A percentile compares a stretch with the other conserved stretches of the same genome.
Conservation (phyloP, 2,888 invertebrate genomes). For the Lasioglossum leucozonium region DNA sequence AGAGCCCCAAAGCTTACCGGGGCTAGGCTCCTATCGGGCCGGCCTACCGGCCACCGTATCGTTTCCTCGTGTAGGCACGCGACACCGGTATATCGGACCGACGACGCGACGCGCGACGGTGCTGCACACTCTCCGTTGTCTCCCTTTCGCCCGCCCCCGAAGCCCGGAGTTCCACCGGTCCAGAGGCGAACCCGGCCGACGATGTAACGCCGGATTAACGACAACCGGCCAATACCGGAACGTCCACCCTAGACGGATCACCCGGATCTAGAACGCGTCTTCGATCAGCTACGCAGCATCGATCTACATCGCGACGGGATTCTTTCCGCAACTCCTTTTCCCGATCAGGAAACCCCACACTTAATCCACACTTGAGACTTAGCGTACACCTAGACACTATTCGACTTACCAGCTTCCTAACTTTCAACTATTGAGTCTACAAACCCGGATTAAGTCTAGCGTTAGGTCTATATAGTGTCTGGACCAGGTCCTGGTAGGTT, state of each 20-base stretch:
- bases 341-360: neutral
- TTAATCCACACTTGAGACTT: neutral
- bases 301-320: slow-evolving; percentile 9
- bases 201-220: slow-evolving; percentile 72
- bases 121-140: slow-evolving; percentile 26
- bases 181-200: slow-evolving; percentile 36
- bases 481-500: neutral
- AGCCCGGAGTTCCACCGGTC: neutral
- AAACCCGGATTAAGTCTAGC: neutral
- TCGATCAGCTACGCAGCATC: slow-evolving; percentile 38
- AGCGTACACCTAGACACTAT: neutral
- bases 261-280: slow-evolving; percentile 52
- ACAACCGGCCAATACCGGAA: slow-evolving; percentile 48
- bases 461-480: neutral
- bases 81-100: slow-evolving; percentile 41
- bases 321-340: neutral
- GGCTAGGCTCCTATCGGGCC: slow-evolving; percentile 40
- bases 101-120: neutral
- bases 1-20: slow-evolving; percentile 7
- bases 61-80: slow-evolving; percentile 41
- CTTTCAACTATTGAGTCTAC: neutral
- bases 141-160: neutral
- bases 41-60: slow-evolving; percentile 40
- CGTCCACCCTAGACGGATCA: slow-evolving; percentile 55
- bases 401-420: neutral